Percentiles rank a stretch among this genome's conserved stretches.
Evolutionary conservation across 2,113 vertebrate species (phyloP).

Genomic region (Periophthalmus modestus): DNA sequence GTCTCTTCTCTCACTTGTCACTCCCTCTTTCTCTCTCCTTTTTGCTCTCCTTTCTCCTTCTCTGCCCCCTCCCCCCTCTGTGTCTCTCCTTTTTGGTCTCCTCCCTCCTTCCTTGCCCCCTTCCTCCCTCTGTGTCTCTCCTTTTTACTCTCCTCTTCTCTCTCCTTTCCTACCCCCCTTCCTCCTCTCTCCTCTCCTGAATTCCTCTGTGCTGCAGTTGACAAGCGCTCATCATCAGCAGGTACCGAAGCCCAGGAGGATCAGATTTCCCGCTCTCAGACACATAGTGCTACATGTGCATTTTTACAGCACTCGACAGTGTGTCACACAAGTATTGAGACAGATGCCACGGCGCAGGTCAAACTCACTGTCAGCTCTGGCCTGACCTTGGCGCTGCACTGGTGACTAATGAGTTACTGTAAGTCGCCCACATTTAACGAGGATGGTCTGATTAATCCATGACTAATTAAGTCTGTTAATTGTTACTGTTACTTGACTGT

Average conservation of each 20-base stretch:
- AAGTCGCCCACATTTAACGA: not conserved
- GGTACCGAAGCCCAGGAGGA: slow-evolving; percentile 68
- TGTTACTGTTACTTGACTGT: not conserved
- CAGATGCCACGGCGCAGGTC: slow-evolving; percentile 36
- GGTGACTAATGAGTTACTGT: slow-evolving; percentile 3
- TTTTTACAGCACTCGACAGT: slow-evolving; percentile 60
- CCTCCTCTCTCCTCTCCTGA: slow-evolving; percentile 11
- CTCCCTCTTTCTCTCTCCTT: not conserved
- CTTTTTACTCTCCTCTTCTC: too few species aligned
- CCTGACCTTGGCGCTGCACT: slow-evolving; percentile 1
- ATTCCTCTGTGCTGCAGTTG: slow-evolving; percentile 68
- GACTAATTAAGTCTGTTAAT: not conserved
- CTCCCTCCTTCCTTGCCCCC: too few species aligned
- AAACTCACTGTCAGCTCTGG: slow-evolving; percentile 13
- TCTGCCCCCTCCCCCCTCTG: too few species aligned
- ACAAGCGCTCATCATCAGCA: slow-evolving; percentile 75
- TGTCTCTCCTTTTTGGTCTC: too few species aligned
- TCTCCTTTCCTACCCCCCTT: too few species aligned
- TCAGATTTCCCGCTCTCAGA: slow-evolving; percentile 64
- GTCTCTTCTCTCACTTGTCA: too few species aligned
- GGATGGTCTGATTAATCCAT: not conserved
- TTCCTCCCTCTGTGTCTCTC: too few species aligned
- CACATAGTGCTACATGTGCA: slow-evolving; percentile 66
- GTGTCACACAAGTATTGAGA: slow-evolving; percentile 54
- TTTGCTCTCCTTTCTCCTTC: not conserved